Percentiles rank a stretch among this genome's conserved stretches.
Evolutionary conservation across 2,113 vertebrate species (phyloP).

Genomic region (Cariama cristata): DNA sequence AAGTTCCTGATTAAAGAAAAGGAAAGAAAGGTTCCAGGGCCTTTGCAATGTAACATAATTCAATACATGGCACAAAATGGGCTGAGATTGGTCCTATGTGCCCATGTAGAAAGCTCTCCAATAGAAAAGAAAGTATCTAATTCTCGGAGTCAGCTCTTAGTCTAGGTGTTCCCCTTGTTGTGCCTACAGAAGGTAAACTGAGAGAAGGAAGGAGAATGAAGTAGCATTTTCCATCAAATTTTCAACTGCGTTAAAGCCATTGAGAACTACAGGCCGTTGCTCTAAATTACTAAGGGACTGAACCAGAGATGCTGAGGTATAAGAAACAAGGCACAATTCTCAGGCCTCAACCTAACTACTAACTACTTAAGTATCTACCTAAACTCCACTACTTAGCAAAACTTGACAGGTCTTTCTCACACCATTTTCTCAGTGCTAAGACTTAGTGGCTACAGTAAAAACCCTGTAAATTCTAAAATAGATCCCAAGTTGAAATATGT

Average conservation of each 20-base stretch:
- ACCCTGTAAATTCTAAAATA: not conserved
- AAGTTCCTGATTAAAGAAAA: not conserved
- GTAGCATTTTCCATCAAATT: not conserved
- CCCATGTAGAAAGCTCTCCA: not conserved
- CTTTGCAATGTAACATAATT: not conserved
- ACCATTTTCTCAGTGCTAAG: not conserved
- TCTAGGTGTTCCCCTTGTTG: not conserved
- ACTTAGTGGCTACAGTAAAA: not conserved
- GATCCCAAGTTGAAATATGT: not conserved
- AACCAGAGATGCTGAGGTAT: not conserved
- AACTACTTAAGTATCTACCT: rapidly evolving
- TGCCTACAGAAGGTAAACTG: not conserved
- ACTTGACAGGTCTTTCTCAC: not conserved
- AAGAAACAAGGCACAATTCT: not conserved
- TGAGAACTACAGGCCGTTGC: not conserved
- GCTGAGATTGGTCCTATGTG: rapidly evolving
- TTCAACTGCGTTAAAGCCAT: not conserved
- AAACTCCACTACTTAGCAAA: not conserved
- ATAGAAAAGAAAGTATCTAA: not conserved
- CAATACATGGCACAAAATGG: rapidly evolving
- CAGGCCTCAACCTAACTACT: not conserved
- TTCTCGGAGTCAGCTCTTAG: not conserved
- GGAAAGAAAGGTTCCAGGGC: not conserved
- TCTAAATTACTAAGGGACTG: not conserved
- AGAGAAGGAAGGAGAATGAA: not conserved